Conservation (phyloP, 2,113 vertebrate genomes). For the Otis tarda region DNA sequence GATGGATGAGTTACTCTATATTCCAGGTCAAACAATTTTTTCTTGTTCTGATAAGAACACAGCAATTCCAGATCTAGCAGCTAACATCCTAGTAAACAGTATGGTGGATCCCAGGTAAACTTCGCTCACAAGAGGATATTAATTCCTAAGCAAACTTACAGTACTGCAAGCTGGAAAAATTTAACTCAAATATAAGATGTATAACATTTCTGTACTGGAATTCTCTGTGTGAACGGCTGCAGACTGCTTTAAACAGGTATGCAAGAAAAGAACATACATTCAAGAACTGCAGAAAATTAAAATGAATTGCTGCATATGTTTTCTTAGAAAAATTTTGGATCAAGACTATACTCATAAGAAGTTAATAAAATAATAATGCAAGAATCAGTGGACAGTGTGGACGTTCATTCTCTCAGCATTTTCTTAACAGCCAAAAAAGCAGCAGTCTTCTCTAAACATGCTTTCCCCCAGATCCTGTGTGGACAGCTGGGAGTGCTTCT, state of each 20-base stretch:
- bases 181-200: not conserved
- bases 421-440: not conserved
- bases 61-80: not conserved
- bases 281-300: not conserved
- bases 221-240: not conserved
- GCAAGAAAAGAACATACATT: not conserved
- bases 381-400: not conserved
- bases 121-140: not conserved
- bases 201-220: not conserved
- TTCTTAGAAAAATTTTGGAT: not conserved
- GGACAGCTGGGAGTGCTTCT: not conserved
- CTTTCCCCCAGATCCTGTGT: fast-evolving
- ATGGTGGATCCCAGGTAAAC: not conserved
- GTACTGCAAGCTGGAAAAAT: not conserved
- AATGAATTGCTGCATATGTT: not conserved
- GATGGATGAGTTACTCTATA: not conserved
- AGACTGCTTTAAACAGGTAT: not conserved
- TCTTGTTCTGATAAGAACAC: not conserved
- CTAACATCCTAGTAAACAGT: not conserved
- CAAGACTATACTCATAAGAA: not conserved
- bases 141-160: not conserved
- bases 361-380: not conserved
- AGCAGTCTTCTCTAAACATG: not conserved
- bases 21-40: not conserved
- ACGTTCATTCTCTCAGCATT: not conserved